Evolutionary conservation across 2,113 vertebrate genomes (phyloP), one percentile per base, ranked within the genome.

Genomic region (Parus major): DNA sequence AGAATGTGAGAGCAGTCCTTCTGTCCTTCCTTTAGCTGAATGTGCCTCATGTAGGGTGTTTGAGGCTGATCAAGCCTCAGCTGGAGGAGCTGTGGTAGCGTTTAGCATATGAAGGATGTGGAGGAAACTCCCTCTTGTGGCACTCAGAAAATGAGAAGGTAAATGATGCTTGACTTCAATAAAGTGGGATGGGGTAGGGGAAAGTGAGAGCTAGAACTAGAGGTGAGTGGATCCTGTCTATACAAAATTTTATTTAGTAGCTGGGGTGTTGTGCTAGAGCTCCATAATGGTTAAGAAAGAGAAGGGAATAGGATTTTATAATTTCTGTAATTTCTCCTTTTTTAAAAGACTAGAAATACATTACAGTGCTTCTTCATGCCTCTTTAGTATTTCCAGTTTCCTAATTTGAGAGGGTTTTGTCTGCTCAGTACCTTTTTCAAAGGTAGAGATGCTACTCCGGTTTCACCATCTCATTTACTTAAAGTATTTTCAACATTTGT

Each of bases 21-120:
- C 22, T 23, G 63, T 70, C 22, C 50, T 33, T 36, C 35, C 31
- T 83, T 61, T 46, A 57, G 25, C 29, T 3, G 2, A 57, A 28
- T 0, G 2, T 70, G 36, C 36, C 65, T 60, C 6, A 0, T 11
- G 14, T 4, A 14, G 68, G 18, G 28, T 41, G 20, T 88, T 35
- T 12, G 65, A 23, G 47, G 23, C 46, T 66, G 56, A 55, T 11
- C 16, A 35, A 44, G 15, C 47, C 27, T 55, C 0, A 0, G 42
- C 44, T 53, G 41, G 23, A 66, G 75, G 46, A 84, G 56, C 75
- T 52, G 1, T 36, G 57, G 21, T 52, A 53, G 56, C 0, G 0
- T 52, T 79, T 56, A 56, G 49, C 1, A 0, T 31, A 2, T 35
- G 53, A 76, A 72, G 22, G 36, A 47, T 20, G 4, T 39, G 76